Evolutionary conservation across 30 jellyfish, hydroid and myxozoan species (phyloP), one percentile per base, ranked within the genome.

Genomic region (Turritopsis rubra): DNA sequence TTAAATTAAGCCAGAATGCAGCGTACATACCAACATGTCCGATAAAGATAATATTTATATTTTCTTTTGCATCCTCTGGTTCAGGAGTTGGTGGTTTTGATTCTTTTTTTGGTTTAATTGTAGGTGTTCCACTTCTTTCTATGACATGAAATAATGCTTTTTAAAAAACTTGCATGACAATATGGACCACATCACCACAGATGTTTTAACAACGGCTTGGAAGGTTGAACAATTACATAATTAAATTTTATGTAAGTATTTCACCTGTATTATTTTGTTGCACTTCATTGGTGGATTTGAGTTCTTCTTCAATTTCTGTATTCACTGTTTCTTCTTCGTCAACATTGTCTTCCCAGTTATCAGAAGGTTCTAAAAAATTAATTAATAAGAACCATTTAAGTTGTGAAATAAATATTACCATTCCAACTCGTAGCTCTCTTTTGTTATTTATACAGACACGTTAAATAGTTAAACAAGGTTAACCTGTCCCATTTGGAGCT

Each of bases 1-100:
- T 28, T 65, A 28, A 29, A 18, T 23, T 18, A 28, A 76, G 28
- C 5, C 60, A 41, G 13, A 41, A 66, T 21, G 7, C 76, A 21
- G 54, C 8, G 8, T 74, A n/a, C 94, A 30, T 92, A 92, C 98
- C 98, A 70, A 93, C 99, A 86, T 93, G 99, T 16, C 99, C 99
- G 71, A 93, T 93, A 71, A 93, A 93, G 8, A 93, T 83, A 31
- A 93, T 94, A 80, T 93, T 93, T 9, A 85, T 84, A 71, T 86
- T 93, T 25, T 93, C 99, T 76, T 73, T 88, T 28, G 66, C 28
- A 66, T 90, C 97, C 29, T 75, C 91, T 22, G 89, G 89, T 80
- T 85, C 85, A 7, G 88, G 85, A 7, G 25, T 66, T 19, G 80
- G 89, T 68, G 89, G 87, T 29, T 81, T 65, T 72, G 82, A 29